phyloP scores from a whole-genome alignment of 2,113 vertebrate genomes.

The Opisthocomus hoazin region DNA sequence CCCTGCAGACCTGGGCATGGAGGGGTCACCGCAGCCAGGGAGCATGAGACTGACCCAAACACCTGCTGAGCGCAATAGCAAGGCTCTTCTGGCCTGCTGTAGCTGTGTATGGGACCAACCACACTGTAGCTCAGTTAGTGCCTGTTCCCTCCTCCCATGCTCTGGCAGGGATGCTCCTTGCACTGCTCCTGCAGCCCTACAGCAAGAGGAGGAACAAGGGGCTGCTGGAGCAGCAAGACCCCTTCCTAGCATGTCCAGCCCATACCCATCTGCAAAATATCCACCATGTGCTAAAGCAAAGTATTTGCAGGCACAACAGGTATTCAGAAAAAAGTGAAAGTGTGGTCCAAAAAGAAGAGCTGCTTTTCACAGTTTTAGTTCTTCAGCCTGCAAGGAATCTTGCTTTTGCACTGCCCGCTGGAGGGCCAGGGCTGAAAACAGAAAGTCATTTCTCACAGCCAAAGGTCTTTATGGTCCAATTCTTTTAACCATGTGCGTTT shows the following conservation, averaged over 20 bases:
- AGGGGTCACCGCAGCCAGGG: neutral
- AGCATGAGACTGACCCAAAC: too few relatives aligned
- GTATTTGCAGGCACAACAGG: neutral
- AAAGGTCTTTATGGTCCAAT: neutral
- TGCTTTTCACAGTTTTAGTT: neutral
- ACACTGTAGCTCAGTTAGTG: accelerated
- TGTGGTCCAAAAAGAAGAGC: neutral
- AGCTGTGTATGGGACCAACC: neutral
- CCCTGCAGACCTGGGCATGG: neutral
- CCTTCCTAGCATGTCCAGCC: neutral
- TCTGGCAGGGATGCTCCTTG: neutral
- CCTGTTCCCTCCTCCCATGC: accelerated
- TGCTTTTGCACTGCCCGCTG: neutral
- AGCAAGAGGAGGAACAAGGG: neutral
- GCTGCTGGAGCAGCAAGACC: neutral
- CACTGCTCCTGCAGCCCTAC: accelerated
- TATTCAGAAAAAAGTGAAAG: neutral
- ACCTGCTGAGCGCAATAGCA: neutral
- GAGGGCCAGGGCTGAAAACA: neutral
- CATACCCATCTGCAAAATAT: neutral
- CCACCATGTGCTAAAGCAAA: neutral
- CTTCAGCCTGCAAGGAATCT: neutral
- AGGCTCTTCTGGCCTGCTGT: neutral
- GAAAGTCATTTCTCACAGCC: neutral
- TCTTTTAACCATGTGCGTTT: neutral